A percentile compares a stretch with the other conserved stretches of the same genome.
Evolutionary conservation across 2,113 vertebrate species (phyloP).

Genomic region (Tragelaphus scriptus): DNA sequence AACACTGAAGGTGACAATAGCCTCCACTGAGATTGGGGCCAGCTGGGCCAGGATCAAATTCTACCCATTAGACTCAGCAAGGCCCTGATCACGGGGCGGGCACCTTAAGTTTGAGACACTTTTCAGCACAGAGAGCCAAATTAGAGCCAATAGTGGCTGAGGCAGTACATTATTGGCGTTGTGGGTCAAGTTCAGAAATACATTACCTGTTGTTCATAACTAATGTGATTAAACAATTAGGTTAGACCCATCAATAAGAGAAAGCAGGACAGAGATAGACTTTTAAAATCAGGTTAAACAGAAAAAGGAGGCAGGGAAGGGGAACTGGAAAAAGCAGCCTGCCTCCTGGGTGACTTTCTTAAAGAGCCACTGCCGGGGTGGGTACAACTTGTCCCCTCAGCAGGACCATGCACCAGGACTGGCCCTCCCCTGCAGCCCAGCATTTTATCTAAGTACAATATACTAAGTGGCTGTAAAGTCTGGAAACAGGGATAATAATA

Average conservation of each 20-base stretch:
- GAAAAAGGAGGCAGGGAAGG: neutral
- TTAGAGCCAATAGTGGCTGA: neutral
- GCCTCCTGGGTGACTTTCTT: neutral
- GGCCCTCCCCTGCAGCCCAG: neutral
- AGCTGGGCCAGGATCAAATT: neutral
- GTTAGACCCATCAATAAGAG: neutral
- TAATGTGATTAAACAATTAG: neutral
- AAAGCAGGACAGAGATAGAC: neutral
- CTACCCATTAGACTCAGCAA: neutral
- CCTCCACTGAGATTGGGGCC: neutral
- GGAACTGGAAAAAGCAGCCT: neutral
- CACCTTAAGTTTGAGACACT: neutral
- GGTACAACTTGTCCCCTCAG: neutral
- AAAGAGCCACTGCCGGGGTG: neutral
- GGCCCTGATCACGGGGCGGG: neutral
- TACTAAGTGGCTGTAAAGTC: neutral
- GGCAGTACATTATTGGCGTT: neutral
- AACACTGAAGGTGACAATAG: neutral
- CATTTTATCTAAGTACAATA: neutral
- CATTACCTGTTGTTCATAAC: neutral
- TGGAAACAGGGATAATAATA: neutral
- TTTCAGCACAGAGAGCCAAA: neutral
- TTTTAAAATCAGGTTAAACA: slow-evolving; percentile 1
- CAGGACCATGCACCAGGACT: neutral
- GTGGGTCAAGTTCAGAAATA: neutral